Percentiles rank a stretch among this genome's conserved stretches.
Conservation (phyloP, 2,113 vertebrate genomes). For the Natator depressus region DNA sequence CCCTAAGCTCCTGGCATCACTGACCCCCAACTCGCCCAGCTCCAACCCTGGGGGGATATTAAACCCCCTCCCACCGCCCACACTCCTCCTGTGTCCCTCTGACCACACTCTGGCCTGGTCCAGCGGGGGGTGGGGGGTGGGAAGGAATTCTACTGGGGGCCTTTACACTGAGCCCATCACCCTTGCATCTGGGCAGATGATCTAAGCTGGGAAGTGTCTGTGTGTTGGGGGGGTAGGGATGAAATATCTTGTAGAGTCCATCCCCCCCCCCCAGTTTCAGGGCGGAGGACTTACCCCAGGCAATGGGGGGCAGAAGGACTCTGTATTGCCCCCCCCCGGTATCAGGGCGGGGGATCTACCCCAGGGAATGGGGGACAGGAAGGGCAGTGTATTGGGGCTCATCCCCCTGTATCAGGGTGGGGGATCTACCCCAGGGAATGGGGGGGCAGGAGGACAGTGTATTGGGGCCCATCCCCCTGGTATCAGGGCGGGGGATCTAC, state of each 20-base stretch:
- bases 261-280: too few species aligned
- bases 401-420: not conserved
- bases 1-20: not conserved
- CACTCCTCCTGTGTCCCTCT: not conserved
- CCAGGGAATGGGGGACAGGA: too few species aligned
- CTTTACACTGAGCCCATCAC: not conserved
- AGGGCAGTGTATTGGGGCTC: too few species aligned
- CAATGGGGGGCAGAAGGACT: too few species aligned
- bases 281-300: too few species aligned
- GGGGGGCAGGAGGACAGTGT: too few species aligned
- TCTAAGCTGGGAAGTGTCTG: not conserved
- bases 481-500: too few species aligned
- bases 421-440: too few species aligned
- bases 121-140: not conserved
- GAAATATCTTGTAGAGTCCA: not conserved
- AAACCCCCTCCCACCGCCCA: not conserved
- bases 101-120: not conserved
- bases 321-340: too few species aligned
- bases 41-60: not conserved
- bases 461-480: not conserved
- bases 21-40: not conserved
- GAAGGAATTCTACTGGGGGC: not conserved
- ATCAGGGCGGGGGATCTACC: too few species aligned
- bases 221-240: too few species aligned
- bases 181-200: not conserved